Evolutionary conservation across 1,140 invertebrate species (phyloP).

Genomic region (Bombus waltoni): DNA sequence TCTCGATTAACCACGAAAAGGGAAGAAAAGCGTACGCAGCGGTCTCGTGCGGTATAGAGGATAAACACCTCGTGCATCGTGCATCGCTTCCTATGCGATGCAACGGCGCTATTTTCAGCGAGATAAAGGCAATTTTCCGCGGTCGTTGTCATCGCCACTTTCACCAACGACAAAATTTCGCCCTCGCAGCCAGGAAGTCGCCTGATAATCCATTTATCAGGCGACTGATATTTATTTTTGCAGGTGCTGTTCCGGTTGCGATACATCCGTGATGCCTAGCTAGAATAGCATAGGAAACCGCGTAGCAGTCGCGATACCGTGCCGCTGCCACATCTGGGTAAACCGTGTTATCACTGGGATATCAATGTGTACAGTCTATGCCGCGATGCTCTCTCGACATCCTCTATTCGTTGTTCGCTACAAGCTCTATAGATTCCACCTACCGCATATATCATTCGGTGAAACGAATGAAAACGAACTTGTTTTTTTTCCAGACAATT

Average conservation of each 20-base stretch:
- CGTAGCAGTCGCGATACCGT: constrained; percentile 24
- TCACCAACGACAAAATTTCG: constrained; percentile 32
- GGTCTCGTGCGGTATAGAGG: neutral
- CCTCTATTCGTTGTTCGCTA: neutral
- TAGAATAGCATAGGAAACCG: neutral
- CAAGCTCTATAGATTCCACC: neutral
- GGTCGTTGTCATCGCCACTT: constrained; percentile 16
- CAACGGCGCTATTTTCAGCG: neutral
- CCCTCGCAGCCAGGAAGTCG: constrained; percentile 60
- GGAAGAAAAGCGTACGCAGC: neutral
- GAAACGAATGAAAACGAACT: neutral
- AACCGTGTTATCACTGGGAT: constrained; percentile 60
- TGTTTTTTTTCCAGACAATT: neutral
- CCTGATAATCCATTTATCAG: constrained; percentile 65
- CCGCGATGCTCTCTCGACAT: constrained; percentile 16
- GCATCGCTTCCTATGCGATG: neutral
- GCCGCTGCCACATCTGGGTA: constrained; percentile 55
- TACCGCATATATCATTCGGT: neutral
- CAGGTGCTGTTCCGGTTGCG: constrained; percentile 46
- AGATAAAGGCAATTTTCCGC: constrained; percentile 16
- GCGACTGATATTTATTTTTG: constrained; percentile 64
- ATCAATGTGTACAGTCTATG: constrained; percentile 51
- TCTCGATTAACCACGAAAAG: constrained; percentile 28
- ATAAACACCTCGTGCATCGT: neutral
- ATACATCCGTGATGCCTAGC: constrained; percentile 19